A percentile compares a stretch with the other conserved stretches of the same genome.
phyloP scores from a whole-genome alignment of 2,797 vertebrate species.

The Pseudomugil tenellus region DNA sequence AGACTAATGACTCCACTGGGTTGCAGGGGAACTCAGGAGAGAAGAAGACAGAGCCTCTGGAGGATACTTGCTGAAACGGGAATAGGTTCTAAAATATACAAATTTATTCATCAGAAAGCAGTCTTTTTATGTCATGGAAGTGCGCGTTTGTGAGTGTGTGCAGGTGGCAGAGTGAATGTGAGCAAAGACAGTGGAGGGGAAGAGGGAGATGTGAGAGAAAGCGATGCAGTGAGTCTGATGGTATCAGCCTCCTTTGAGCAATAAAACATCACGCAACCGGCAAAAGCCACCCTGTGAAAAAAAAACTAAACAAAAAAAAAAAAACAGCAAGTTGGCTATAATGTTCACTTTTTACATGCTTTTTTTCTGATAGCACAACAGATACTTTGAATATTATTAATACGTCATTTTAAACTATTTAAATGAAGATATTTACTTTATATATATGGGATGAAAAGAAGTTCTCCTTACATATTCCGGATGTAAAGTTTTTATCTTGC shows the following conservation, averaged over 20 bases:
- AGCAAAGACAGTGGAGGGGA: constrained; percentile 44
- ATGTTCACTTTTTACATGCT: constrained; percentile 24
- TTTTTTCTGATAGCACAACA: constrained; percentile 26
- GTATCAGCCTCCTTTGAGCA: constrained; percentile 56
- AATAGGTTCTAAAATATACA: constrained; percentile 83
- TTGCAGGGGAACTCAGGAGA: constrained; percentile 79
- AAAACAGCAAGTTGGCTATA: constrained; percentile 29
- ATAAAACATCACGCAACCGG: constrained; percentile 54
- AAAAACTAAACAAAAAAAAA: constrained; percentile 7
- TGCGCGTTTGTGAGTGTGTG: constrained; percentile 58
- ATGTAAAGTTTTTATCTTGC: too few species aligned
- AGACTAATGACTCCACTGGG: constrained; percentile 86
- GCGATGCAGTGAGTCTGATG: constrained; percentile 57
- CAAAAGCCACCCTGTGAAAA: constrained; percentile 35
- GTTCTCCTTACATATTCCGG: too few species aligned
- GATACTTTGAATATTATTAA: constrained; percentile 32
- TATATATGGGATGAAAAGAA: too few species aligned
- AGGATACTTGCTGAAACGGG: constrained; percentile 75
- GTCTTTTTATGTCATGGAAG: constrained; percentile 72
- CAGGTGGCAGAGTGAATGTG: constrained; percentile 70
- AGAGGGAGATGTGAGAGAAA: constrained; percentile 54
- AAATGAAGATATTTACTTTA: neutral
- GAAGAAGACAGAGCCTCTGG: constrained; percentile 72
- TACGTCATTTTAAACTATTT: constrained; percentile 24
- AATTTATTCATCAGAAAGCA: constrained; percentile 84